phyloP scores from a whole-genome alignment of 2,113 vertebrate species.

The Rhabdornis inornatus region DNA sequence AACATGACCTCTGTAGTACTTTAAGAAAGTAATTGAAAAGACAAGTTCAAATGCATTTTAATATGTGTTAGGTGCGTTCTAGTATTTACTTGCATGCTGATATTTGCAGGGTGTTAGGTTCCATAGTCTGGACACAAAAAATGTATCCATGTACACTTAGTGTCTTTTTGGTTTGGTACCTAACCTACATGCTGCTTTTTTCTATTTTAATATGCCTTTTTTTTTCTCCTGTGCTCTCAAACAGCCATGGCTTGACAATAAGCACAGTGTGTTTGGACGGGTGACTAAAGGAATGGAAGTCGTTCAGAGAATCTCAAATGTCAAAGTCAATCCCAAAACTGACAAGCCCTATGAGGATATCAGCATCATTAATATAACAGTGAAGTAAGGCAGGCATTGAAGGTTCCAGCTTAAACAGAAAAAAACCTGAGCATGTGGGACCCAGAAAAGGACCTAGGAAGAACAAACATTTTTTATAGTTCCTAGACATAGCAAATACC shows the following conservation, averaged over 20 bases:
- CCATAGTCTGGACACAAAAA: background rate
- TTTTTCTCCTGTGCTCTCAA: background rate
- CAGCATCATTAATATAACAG: slow-evolving; percentile 97
- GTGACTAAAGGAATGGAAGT: slow-evolving; percentile 98
- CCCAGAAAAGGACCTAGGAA: background rate
- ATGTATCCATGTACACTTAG: background rate
- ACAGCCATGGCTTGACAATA: slow-evolving; percentile 98
- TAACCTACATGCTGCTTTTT: background rate
- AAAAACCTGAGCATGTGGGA: background rate
- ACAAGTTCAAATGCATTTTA: background rate
- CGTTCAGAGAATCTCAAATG: slow-evolving; percentile 95
- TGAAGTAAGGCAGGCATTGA: slow-evolving; percentile 77
- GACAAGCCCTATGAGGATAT: slow-evolving; percentile 98
- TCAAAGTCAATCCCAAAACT: slow-evolving; percentile 96
- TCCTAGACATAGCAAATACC: background rate
- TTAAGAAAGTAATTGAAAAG: background rate
- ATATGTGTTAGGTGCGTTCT: background rate
- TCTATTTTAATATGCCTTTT: background rate
- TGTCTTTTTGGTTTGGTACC: background rate
- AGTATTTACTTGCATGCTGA: background rate
- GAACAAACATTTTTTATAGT: background rate
- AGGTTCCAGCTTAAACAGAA: background rate
- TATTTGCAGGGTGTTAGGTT: background rate
- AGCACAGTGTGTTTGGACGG: slow-evolving; percentile 95
- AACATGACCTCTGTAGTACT: background rate